A percentile compares a stretch with the other conserved stretches of the same genome.
Evolutionary conservation across 2,113 vertebrate species (phyloP).

Genomic region (Grallaria varia): DNA sequence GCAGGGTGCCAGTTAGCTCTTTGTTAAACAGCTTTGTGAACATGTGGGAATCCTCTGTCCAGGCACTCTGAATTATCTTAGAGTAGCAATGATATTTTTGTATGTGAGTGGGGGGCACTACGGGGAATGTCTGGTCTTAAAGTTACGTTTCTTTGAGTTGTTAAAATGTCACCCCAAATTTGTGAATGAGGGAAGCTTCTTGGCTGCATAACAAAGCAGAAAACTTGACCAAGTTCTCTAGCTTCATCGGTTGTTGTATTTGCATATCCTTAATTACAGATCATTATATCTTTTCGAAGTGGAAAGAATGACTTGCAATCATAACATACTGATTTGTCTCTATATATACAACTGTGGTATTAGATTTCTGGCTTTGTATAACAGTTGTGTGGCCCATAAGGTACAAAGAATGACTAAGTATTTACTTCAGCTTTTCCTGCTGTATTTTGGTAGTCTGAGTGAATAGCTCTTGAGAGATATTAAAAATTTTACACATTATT

Average conservation of each 20-base stretch:
- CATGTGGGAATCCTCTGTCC: not conserved
- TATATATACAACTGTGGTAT: not conserved
- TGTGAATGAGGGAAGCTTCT: not conserved
- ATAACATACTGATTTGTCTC: not conserved
- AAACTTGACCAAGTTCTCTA: not conserved
- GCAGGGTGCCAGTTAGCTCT: not conserved
- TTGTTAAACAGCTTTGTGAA: not conserved
- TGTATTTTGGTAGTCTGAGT: not conserved
- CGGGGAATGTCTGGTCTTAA: not conserved
- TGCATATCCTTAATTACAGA: not conserved
- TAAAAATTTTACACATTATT: not conserved
- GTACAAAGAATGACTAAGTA: not conserved
- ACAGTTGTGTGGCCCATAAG: not conserved
- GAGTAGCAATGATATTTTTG: accelerated
- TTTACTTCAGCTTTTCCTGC: not conserved
- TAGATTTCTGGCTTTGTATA: not conserved
- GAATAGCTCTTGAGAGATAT: not conserved
- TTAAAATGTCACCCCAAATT: not conserved
- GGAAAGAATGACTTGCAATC: not conserved
- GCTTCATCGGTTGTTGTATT: not conserved
- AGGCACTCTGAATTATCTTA: not conserved
- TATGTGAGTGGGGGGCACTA: not conserved
- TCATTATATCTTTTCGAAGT: not conserved
- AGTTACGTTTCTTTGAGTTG: not conserved
- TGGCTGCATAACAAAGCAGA: not conserved